Evolutionary conservation across 2,888 invertebrate species (phyloP).

Genomic region (Trypoxylon attenuatum): DNA sequence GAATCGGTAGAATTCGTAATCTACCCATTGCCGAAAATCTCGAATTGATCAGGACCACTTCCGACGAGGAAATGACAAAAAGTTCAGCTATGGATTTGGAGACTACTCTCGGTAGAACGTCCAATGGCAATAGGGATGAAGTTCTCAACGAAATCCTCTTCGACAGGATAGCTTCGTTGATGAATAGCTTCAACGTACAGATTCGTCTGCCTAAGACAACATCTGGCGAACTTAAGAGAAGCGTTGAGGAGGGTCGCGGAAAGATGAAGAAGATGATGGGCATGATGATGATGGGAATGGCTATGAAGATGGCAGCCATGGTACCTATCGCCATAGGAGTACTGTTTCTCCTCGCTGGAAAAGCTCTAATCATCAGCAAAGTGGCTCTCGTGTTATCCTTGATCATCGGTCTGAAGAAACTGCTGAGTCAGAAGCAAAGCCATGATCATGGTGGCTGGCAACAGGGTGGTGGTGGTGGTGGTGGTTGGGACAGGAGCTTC

Average conservation of each 20-base stretch:
- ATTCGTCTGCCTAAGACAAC: constrained; percentile 85
- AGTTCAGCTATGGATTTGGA: constrained; percentile 77
- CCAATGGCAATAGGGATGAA: constrained; percentile 81
- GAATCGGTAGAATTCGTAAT: constrained; percentile 83
- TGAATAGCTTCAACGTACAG: constrained; percentile 86
- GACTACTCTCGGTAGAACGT: constrained; percentile 79
- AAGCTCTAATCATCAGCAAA: constrained; percentile 88
- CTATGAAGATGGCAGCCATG: constrained; percentile 89
- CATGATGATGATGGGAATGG: constrained; percentile 92
- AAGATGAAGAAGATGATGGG: constrained; percentile 95
- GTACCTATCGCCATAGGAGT: constrained; percentile 88
- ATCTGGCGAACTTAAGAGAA: constrained; percentile 81
- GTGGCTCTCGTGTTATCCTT: constrained; percentile 88
- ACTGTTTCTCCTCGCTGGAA: constrained; percentile 88
- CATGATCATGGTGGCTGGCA: constrained; percentile 72
- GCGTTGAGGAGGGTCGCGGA: constrained; percentile 87
- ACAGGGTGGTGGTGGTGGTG: constrained; percentile 72
- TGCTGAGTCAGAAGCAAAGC: constrained; percentile 82
- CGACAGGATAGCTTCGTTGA: constrained; percentile 82
- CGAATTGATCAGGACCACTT: constrained; percentile 79
- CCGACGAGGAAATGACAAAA: constrained; percentile 71
- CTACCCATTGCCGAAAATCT: constrained; percentile 81
- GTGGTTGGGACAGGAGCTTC: constrained; percentile 83
- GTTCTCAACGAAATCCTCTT: constrained; percentile 82
- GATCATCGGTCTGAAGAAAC: constrained; percentile 88